A percentile compares a stretch with the other conserved stretches of the same genome.
These are phyloP conservation scores for Apostichopus japonicus DNA, from an alignment of 35 echinoderm and acorn worm species.

Conservation along the genomic window DNA sequence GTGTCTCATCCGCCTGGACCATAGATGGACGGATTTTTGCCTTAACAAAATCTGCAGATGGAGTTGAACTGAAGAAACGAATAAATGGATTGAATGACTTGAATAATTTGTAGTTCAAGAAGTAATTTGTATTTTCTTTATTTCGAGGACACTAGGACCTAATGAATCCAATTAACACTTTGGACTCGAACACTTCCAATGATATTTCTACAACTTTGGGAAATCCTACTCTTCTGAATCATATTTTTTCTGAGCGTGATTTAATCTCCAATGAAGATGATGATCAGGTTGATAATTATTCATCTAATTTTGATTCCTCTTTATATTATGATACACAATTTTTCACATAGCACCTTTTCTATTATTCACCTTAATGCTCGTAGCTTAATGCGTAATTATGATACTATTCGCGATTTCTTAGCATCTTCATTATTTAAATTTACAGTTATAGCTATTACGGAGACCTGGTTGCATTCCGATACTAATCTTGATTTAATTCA, in stretches of 20 bases:
- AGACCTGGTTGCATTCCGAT: constrained; percentile 31
- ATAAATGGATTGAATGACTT: constrained; percentile 35
- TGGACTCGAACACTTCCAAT: too few species aligned
- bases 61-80: background rate
- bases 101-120: too few species aligned
- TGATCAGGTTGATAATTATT: too few species aligned
- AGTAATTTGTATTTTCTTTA: too few species aligned
- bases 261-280: too few species aligned
- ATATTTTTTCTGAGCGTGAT: too few species aligned
- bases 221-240: too few species aligned
- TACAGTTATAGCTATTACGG: constrained; percentile 13
- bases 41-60: background rate
- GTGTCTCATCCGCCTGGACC: constrained; percentile 6
- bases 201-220: too few species aligned
- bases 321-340: too few species aligned
- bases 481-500: constrained; percentile 31
- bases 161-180: too few species aligned
- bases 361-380: background rate
- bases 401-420: background rate
- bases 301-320: too few species aligned
- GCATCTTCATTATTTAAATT: background rate
- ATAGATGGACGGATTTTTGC: background rate
- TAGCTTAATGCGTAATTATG: constrained; percentile 26
- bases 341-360: background rate
- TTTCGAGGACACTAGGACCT: too few species aligned